phyloP scores from a whole-genome alignment of 2,888 invertebrate genomes.

The Pilophorus perplexus region DNA sequence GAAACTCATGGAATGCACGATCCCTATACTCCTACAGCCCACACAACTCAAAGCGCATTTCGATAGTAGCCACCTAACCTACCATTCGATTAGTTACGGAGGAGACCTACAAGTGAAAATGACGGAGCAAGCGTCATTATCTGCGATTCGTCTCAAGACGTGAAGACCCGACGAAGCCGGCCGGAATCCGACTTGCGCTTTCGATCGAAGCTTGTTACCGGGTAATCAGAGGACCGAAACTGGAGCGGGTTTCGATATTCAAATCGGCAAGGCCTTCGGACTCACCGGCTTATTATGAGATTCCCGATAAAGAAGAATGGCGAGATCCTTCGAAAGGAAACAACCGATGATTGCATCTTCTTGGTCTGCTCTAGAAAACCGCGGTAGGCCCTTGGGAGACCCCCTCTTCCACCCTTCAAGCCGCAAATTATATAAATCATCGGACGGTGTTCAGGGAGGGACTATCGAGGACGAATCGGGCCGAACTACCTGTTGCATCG shows the following conservation, averaged over 20 bases:
- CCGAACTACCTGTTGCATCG: conserved; percentile 32
- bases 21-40: no score
- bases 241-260: conserved; percentile 32
- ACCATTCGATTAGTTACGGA: no score
- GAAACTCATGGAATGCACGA: no score
- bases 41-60: no score
- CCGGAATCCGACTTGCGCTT: conserved; percentile 27
- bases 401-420: no score
- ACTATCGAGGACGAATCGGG: conserved; percentile 30
- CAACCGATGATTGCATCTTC: conserved; percentile 33
- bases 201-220: conserved; percentile 19
- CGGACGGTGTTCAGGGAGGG: no score
- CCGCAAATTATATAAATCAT: conserved; percentile 35
- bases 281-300: conserved; percentile 24
- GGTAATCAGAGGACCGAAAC: not conserved
- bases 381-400: conserved; percentile 24
- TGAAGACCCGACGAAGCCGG: no score
- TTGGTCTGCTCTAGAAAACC: conserved; percentile 28
- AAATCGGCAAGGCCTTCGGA: conserved; percentile 18
- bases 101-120: no score
- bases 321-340: conserved; percentile 32
- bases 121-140: conserved; percentile 11
- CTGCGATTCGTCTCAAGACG: not conserved
- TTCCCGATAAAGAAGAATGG: conserved; percentile 34
- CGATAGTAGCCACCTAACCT: no score